These are phyloP conservation scores for Arothron firmamentum DNA, from an alignment of 2,113 vertebrate species.

Conservation along the genomic window DNA sequence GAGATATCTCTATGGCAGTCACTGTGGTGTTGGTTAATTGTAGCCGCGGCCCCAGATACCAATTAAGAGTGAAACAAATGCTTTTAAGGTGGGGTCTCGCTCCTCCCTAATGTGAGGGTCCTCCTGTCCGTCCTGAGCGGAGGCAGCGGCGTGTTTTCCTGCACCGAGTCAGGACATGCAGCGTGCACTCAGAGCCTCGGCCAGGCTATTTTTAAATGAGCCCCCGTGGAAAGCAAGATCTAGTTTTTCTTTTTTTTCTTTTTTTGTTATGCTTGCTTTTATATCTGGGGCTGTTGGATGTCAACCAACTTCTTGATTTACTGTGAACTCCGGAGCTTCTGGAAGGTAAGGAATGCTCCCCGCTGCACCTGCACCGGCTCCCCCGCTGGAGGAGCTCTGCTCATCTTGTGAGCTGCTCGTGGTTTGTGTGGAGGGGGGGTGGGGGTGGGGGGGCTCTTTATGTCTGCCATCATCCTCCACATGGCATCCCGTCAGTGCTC, in stretches of 20 bases:
- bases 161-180: conserved; percentile 61
- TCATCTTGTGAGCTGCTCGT: conserved; percentile 33
- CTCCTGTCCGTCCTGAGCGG: conserved; percentile 50
- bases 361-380: too few species aligned
- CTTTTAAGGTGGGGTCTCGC: conserved; percentile 70
- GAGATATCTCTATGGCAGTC: conserved; percentile 78
- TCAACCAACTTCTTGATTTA: conserved; percentile 58
- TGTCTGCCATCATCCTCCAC: conserved; percentile 42
- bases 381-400: conserved; percentile 14
- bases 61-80: conserved; percentile 82
- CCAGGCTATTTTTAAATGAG: conserved; percentile 75
- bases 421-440: conserved; percentile 8
- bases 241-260: conserved; percentile 54
- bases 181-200: conserved; percentile 62
- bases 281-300: conserved; percentile 56
- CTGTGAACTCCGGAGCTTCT: conserved; percentile 68
- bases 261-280: conserved; percentile 49
- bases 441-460: conserved; percentile 41
- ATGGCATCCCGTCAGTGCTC: conserved; percentile 37
- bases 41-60: conserved; percentile 76
- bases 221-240: conserved; percentile 66
- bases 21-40: conserved; percentile 72
- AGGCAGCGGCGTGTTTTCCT: conserved; percentile 57
- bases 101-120: conserved; percentile 58
- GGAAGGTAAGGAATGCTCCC: conserved; percentile 66